phyloP scores from a whole-genome alignment of 2,888 invertebrate genomes.

The Anagyrus pseudococci region DNA sequence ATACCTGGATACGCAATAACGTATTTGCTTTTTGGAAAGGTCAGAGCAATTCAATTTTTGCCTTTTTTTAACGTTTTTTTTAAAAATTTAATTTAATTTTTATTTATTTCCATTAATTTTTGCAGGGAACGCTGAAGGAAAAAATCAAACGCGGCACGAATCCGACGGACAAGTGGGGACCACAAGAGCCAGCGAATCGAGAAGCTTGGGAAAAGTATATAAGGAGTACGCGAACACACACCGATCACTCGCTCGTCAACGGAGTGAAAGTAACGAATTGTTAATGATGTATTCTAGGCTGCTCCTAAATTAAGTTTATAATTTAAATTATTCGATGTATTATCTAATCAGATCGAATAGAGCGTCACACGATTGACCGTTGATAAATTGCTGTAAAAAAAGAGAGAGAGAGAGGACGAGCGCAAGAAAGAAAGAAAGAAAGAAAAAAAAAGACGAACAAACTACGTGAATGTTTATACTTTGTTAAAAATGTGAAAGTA shows the following conservation, averaged over 20 bases:
- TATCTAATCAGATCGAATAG: no score
- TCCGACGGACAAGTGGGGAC: slow-evolving; percentile 59
- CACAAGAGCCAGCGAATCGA: slow-evolving; percentile 50
- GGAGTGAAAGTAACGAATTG: slow-evolving; percentile 32
- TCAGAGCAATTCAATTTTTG: slow-evolving; percentile 19
- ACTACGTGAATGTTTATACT: no score
- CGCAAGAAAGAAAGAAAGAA: background rate
- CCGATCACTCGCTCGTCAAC: slow-evolving; percentile 39
- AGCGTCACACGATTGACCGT: no score
- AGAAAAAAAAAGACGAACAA: background rate
- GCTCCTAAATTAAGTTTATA: no score
- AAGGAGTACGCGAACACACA: slow-evolving; percentile 27
- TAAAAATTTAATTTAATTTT: background rate
- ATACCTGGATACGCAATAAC: slow-evolving; percentile 76
- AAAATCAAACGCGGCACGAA: slow-evolving; percentile 50
- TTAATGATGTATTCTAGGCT: no score
- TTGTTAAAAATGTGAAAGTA: no score
- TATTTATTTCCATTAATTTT: background rate
- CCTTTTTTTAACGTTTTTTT: background rate
- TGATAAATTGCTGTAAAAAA: no score
- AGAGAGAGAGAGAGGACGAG: no score
- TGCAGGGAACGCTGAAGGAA: slow-evolving; percentile 48
- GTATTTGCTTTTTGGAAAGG: slow-evolving; percentile 59
- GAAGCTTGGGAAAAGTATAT: slow-evolving; percentile 51
- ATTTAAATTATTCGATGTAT: no score